Conservation (phyloP, 2,797 vertebrate species). For the Caiman crocodilus region DNA sequence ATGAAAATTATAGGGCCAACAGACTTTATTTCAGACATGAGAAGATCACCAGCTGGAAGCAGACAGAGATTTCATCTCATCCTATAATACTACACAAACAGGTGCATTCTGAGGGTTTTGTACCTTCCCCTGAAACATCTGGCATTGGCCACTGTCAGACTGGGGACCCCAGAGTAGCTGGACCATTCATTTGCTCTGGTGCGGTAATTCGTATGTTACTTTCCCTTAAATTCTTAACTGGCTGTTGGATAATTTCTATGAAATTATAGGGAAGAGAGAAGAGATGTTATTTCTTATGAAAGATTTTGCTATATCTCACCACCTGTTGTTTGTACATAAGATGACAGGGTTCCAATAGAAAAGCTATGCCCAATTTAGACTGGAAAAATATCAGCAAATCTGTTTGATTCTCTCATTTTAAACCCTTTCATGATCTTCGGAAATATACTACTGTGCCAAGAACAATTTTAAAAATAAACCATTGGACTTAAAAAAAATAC, state of each 20-base stretch:
- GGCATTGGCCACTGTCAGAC: constrained; percentile 35
- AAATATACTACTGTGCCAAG: constrained; percentile 60
- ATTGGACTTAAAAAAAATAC: not conserved
- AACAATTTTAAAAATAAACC: constrained; percentile 64
- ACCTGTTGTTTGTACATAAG: constrained; percentile 71
- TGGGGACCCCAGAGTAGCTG: constrained; percentile 50
- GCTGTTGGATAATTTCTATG: constrained; percentile 44
- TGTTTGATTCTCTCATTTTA: constrained; percentile 63
- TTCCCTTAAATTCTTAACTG: constrained; percentile 33
- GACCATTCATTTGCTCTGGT: constrained; percentile 46
- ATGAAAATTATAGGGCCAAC: constrained; percentile 62
- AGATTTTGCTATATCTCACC: constrained; percentile 47
- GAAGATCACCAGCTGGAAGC: constrained; percentile 62
- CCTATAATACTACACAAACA: constrained; percentile 53
- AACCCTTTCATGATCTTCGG: constrained; percentile 49
- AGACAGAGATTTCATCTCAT: constrained; percentile 22
- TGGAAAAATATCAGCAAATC: constrained; percentile 55
- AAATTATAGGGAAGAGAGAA: constrained; percentile 46
- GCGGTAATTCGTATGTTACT: constrained; percentile 32
- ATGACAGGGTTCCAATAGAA: constrained; percentile 57
- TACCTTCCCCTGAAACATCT: constrained; percentile 68
- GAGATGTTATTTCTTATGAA: constrained; percentile 60
- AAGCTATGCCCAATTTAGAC: constrained; percentile 44
- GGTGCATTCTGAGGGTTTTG: constrained; percentile 55
- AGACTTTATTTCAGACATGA: constrained; percentile 58